These are phyloP conservation scores for Lerema accius DNA, from an alignment of 1,140 invertebrate species.

Conservation along the genomic window DNA sequence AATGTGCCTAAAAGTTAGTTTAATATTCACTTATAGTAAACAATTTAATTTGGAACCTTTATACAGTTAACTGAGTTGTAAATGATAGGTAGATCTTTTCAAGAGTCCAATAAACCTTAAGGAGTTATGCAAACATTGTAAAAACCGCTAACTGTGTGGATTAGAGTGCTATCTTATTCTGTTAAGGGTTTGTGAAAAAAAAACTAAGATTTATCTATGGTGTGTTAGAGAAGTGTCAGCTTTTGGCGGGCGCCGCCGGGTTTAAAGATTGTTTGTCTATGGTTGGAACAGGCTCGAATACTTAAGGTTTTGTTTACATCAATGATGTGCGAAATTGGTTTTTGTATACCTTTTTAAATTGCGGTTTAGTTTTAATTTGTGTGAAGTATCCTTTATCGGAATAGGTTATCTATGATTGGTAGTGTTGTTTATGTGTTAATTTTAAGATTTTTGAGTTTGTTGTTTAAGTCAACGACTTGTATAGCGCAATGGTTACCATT, in stretches of 20 bases:
- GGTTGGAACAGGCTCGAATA: conserved; percentile 57
- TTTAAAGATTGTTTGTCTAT: conserved; percentile 57
- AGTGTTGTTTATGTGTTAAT: no score
- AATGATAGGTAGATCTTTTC: neutral
- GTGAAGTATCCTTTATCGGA: neutral
- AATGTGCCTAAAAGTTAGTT: no score
- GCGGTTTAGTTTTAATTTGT: neutral
- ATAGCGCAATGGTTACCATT: no score
- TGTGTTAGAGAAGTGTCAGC: conserved; percentile 50
- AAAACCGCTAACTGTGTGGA: conserved; percentile 32
- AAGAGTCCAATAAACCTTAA: conserved; percentile 19
- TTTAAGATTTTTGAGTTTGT: no score
- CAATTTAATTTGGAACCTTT: no score
- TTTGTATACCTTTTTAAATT: conserved; percentile 34
- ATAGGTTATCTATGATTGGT: neutral
- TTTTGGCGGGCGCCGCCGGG: conserved; percentile 70
- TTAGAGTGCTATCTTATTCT: conserved; percentile 57
- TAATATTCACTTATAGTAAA: no score
- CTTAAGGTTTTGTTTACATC: conserved; percentile 60
- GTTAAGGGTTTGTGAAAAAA: conserved; percentile 71
- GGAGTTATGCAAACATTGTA: conserved; percentile 15
- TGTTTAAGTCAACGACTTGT: no score
- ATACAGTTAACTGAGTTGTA: neutral
- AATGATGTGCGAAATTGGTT: conserved; percentile 52
- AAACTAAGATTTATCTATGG: conserved; percentile 49